Evolutionary conservation across 2,113 vertebrate genomes (phyloP).

Genomic region (Archilochus colubris): DNA sequence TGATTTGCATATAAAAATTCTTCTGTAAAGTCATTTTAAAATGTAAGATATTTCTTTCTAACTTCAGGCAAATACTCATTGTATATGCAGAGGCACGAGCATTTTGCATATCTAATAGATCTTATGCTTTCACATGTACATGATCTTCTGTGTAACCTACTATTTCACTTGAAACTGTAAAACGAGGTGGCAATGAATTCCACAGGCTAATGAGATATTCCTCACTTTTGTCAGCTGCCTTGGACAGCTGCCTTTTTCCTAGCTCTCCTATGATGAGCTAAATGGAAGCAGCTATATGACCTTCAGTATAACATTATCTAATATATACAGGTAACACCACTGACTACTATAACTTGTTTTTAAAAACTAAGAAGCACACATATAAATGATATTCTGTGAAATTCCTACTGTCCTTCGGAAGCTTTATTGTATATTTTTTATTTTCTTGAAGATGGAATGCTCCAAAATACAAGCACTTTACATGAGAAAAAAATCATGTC

Average conservation of each 20-base stretch:
- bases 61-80: background rate
- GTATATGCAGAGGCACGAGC: background rate
- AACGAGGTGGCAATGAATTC: background rate
- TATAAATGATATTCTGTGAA: background rate
- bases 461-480: background rate
- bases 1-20: background rate
- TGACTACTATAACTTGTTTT: background rate
- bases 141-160: background rate
- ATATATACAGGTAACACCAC: background rate
- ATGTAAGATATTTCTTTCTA: background rate
- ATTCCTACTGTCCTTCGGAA: background rate
- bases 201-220: background rate
- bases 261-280: background rate
- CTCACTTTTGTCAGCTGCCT: background rate
- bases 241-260: background rate
- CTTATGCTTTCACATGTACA: background rate
- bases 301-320: background rate
- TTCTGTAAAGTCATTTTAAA: background rate
- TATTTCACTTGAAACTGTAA: background rate
- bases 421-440: background rate
- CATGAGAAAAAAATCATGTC: background rate
- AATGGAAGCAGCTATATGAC: background rate
- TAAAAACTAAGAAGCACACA: background rate
- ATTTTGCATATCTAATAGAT: background rate
- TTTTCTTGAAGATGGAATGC: background rate